Conservation (phyloP, 2,888 invertebrate genomes). For the Chaetogeoica ovagalla region DNA sequence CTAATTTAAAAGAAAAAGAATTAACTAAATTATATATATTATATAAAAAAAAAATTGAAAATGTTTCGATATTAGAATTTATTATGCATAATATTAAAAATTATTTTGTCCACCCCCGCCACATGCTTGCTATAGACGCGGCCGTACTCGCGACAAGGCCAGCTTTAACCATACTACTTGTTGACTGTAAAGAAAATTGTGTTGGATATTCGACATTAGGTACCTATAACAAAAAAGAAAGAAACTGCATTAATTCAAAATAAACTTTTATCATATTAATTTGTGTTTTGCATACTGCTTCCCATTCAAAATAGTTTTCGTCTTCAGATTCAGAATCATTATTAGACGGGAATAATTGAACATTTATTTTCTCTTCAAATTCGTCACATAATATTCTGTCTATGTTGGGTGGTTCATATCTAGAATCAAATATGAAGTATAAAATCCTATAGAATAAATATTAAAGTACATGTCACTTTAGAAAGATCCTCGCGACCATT, state of each 20-base stretch:
- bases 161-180: conserved; percentile 55
- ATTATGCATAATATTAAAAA: background rate
- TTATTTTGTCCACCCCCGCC: conserved; percentile 70
- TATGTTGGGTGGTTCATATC: conserved; percentile 68
- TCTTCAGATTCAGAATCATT: conserved; percentile 73
- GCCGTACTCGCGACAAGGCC: conserved; percentile 75
- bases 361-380: conserved; percentile 67
- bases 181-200: conserved; percentile 53
- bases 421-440: conserved; percentile 56
- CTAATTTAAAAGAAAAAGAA: too few relatives aligned
- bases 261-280: background rate
- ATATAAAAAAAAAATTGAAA: too few relatives aligned
- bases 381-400: conserved; percentile 64
- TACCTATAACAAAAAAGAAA: conserved; percentile 9
- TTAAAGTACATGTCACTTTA: background rate
- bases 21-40: too few relatives aligned
- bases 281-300: conserved; percentile 65
- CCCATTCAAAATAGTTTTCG: conserved; percentile 78
- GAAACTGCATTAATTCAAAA: background rate
- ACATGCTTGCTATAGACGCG: conserved; percentile 79
- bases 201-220: conserved; percentile 56
- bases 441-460: background rate
- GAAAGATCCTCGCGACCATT: background rate
- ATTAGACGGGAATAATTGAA: conserved; percentile 65
- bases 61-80: background rate